phyloP scores from a whole-genome alignment of 1,140 invertebrate species.

The Halesus radiatus region DNA sequence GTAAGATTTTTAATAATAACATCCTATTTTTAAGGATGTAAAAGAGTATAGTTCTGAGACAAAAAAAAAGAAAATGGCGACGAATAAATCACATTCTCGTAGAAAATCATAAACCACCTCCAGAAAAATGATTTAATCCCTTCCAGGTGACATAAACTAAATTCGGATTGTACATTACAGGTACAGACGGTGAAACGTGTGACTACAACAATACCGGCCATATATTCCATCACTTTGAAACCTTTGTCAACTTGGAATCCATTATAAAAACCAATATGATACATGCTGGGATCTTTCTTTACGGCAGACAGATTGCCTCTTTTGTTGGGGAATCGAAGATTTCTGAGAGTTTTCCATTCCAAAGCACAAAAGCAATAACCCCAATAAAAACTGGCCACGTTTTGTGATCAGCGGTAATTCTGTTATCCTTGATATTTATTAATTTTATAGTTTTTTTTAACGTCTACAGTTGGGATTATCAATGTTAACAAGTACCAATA shows the following conservation, averaged over 20 bases:
- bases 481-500: too few species aligned
- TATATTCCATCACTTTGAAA: not conserved
- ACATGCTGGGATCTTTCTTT: conserved; percentile 50
- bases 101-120: too few species aligned
- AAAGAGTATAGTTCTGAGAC: too few species aligned
- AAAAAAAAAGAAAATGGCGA: too few species aligned
- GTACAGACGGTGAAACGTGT: not conserved
- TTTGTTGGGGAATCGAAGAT: conserved; percentile 20
- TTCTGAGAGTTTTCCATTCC: conserved; percentile 6
- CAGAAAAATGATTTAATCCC: not conserved
- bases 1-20: too few species aligned
- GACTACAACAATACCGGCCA: not conserved
- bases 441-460: too few species aligned
- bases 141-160: not conserved
- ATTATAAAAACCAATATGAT: conserved; percentile 57
- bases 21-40: too few species aligned
- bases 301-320: conserved; percentile 48
- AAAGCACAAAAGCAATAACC: conserved; percentile 3
- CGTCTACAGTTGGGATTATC: too few species aligned
- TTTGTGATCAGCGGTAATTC: not conserved
- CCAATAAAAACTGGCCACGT: not conserved
- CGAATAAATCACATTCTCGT: too few species aligned
- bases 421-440: too few species aligned
- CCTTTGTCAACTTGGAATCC: conserved; percentile 57
- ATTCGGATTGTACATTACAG: not conserved